Evolutionary conservation across 2,797 vertebrate species (phyloP).

Genomic region (Cossypha caffra): DNA sequence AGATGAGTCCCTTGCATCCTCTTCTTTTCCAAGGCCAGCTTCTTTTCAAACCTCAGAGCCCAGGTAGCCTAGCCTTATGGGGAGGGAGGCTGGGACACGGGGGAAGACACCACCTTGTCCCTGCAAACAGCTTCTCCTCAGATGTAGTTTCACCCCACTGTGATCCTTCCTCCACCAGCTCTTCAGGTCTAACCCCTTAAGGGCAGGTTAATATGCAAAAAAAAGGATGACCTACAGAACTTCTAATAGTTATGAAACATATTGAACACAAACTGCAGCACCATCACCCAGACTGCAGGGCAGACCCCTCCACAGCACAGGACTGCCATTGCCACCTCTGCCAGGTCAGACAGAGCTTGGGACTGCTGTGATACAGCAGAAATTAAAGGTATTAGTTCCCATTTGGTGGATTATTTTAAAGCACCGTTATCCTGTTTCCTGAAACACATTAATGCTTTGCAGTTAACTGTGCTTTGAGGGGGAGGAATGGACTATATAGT

Average conservation of each 20-base stretch:
- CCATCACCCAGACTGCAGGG: background rate
- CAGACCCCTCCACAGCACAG: background rate
- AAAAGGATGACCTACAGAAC: background rate
- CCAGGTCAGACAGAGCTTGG: background rate
- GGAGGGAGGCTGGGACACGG: background rate
- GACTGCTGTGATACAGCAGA: background rate
- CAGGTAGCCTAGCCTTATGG: background rate
- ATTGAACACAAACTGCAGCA: background rate
- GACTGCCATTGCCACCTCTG: background rate
- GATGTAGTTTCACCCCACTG: background rate
- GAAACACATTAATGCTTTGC: background rate
- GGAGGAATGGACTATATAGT: background rate
- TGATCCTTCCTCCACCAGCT: accelerated
- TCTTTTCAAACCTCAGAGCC: background rate
- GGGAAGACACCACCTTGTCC: background rate
- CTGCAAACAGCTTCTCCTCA: background rate
- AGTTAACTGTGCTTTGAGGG: background rate
- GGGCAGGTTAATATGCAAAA: background rate
- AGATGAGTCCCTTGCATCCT: accelerated
- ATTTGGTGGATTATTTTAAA: background rate
- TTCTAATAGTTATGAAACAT: background rate
- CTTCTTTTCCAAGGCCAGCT: background rate
- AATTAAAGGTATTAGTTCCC: background rate
- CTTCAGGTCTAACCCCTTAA: background rate
- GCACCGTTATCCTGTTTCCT: background rate